phyloP scores from a whole-genome alignment of 1,140 invertebrate genomes.

The Planococcus citri region DNA sequence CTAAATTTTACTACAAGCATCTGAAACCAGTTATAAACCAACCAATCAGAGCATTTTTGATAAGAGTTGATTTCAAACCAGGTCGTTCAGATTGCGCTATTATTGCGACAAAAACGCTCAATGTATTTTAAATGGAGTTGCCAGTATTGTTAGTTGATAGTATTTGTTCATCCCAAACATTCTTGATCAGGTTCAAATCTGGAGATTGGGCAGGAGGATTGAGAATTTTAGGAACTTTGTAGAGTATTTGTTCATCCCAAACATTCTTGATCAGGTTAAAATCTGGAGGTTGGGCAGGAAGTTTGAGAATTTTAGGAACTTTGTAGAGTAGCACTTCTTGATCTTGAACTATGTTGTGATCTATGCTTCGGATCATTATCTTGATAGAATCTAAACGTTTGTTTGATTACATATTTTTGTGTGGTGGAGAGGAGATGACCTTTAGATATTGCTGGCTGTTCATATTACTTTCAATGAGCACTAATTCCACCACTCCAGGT shows the following conservation, averaged over 20 bases:
- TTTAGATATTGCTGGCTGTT: not conserved
- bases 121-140: too few relatives aligned
- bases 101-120: too few relatives aligned
- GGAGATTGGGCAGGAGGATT: conserved; percentile 32
- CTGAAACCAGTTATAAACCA: too few relatives aligned
- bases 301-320: conserved; percentile 28
- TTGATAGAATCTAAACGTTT: not conserved
- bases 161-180: conserved; percentile 32
- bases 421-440: not conserved
- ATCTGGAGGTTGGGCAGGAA: conserved; percentile 33
- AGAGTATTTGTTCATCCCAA: conserved; percentile 31
- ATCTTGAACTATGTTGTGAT: conserved; percentile 22
- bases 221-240: too few relatives aligned
- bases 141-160: too few relatives aligned
- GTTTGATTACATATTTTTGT: not conserved
- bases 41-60: too few relatives aligned
- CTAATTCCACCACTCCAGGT: conserved; percentile 28
- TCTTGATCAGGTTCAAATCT: conserved; percentile 33
- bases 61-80: too few relatives aligned
- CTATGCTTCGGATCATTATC: not conserved
- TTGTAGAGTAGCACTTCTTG: conserved; percentile 30
- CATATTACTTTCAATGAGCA: conserved; percentile 26
- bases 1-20: too few relatives aligned
- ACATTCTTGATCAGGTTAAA: conserved; percentile 34
- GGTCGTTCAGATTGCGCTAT: too few relatives aligned